Percentiles rank a stretch among this genome's conserved stretches.
phyloP scores from a whole-genome alignment of 37 sponge, comb jelly and placozoan species.

The Cliona cf. orientalis region DNA sequence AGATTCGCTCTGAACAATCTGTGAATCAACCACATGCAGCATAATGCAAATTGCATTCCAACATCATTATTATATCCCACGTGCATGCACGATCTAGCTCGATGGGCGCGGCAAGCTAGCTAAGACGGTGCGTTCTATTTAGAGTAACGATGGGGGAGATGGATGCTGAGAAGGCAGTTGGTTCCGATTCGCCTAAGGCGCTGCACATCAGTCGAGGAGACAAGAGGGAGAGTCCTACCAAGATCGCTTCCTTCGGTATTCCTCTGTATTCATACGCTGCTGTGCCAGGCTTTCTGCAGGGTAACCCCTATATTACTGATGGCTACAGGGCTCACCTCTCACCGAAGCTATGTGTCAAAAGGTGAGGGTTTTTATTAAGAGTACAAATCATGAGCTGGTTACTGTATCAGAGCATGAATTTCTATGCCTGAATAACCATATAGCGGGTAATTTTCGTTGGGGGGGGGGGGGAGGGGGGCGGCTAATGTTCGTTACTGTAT shows the following conservation, averaged over 20 bases:
- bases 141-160: neutral
- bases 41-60: no score
- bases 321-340: slow-evolving; percentile 83
- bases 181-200: neutral
- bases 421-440: no score
- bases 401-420: no score
- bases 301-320: slow-evolving; percentile 84
- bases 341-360: slow-evolving; percentile 64
- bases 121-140: neutral
- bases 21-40: no score
- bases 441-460: no score
- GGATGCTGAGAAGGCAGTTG: slow-evolving; percentile 5
- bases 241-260: slow-evolving; percentile 39
- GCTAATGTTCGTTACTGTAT: no score
- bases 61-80: no score
- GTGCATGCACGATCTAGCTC: no score
- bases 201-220: neutral
- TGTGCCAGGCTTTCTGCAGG: slow-evolving; percentile 72
- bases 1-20: no score
- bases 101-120: neutral
- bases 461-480: no score
- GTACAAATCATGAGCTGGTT: neutral
- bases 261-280: slow-evolving; percentile 71
- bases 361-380: slow-evolving; percentile 26
- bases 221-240: neutral